Evolutionary conservation across 2,113 vertebrate species (phyloP).

Genomic region (Hassar affinis): DNA sequence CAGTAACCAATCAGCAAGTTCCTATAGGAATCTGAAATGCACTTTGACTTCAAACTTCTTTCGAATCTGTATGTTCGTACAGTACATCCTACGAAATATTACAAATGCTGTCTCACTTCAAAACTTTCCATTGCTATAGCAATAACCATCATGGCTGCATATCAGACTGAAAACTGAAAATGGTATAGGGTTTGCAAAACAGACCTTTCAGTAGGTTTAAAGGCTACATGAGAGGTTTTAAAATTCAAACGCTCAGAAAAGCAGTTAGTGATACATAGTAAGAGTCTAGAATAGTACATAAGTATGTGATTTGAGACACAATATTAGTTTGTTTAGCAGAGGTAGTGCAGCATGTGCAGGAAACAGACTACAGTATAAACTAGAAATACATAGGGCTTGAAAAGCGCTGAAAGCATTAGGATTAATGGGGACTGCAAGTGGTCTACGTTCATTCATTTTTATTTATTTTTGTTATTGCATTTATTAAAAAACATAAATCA

Average conservation of each 20-base stretch:
- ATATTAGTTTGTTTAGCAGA: background rate
- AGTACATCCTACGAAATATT: background rate
- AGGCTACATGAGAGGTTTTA: background rate
- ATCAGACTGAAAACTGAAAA: background rate
- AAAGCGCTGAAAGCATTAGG: too few relatives aligned
- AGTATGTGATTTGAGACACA: background rate
- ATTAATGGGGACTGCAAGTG: too few relatives aligned
- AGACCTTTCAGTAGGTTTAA: background rate
- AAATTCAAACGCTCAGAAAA: background rate
- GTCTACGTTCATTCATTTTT: too few relatives aligned
- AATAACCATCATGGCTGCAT: background rate
- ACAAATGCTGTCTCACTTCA: background rate
- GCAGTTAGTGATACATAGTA: background rate
- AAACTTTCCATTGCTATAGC: background rate
- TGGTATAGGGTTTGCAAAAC: background rate
- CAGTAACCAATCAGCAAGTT: slow-evolving; percentile 26
- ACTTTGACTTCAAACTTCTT: background rate
- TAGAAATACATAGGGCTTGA: too few relatives aligned
- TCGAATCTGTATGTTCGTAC: background rate
- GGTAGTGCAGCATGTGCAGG: background rate
- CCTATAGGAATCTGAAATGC: too few relatives aligned
- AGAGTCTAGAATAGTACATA: background rate
- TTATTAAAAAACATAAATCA: too few relatives aligned
- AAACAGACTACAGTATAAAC: background rate
- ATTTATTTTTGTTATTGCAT: too few relatives aligned